phyloP scores from a whole-genome alignment of 2,888 invertebrate species.

The Lochmaea capreae region DNA sequence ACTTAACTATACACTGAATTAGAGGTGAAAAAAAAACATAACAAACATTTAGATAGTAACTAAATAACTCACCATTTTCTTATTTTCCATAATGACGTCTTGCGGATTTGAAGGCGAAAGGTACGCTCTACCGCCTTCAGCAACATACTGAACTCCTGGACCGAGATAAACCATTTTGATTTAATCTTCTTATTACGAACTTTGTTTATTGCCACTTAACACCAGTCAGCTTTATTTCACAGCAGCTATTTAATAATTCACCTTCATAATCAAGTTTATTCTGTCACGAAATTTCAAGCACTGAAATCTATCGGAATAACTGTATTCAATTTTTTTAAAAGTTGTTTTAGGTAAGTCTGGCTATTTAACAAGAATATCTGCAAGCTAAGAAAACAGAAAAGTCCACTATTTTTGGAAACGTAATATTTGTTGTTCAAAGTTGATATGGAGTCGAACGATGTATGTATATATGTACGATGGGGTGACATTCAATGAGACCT shows the following conservation, averaged over 20 bases:
- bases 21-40: too few relatives aligned
- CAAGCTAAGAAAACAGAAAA: too few relatives aligned
- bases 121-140: slow-evolving; percentile 58
- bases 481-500: too few relatives aligned
- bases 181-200: neutral
- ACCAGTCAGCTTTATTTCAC: neutral
- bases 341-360: too few relatives aligned
- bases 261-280: neutral
- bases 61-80: slow-evolving; percentile 59
- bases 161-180: slow-evolving; percentile 59
- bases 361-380: too few relatives aligned
- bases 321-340: too few relatives aligned
- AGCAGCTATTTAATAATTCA: neutral
- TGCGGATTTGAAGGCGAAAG: slow-evolving; percentile 54
- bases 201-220: neutral
- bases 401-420: too few relatives aligned
- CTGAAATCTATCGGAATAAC: too few relatives aligned
- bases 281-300: neutral
- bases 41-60: neutral
- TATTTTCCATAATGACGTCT: slow-evolving; percentile 58
- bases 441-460: too few relatives aligned
- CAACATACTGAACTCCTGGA: slow-evolving; percentile 59
- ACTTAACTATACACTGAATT: too few relatives aligned
- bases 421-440: too few relatives aligned
- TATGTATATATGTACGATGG: too few relatives aligned